These are phyloP conservation scores for Thaumetopoea pityocampa DNA, from an alignment of 1,140 invertebrate species.

Conservation along the genomic window DNA sequence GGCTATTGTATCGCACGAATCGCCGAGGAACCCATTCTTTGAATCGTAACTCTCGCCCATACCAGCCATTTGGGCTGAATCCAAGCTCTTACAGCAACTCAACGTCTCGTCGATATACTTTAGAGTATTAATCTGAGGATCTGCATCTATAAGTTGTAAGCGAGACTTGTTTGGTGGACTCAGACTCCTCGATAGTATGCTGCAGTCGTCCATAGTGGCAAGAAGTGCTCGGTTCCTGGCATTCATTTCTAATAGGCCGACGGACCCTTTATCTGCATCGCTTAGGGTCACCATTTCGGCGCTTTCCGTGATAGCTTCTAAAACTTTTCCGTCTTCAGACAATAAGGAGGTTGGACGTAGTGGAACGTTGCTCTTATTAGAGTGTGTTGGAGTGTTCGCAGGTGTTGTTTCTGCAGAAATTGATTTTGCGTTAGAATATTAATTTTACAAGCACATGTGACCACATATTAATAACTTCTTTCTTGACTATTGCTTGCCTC, in stretches of 20 bases:
- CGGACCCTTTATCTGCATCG: conserved; percentile 53
- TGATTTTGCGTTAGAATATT: no score
- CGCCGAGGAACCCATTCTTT: conserved; percentile 64
- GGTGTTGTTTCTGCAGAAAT: conserved; percentile 67
- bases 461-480: no score
- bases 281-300: conserved; percentile 68
- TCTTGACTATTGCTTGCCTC: no score
- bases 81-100: conserved; percentile 71
- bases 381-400: conserved; percentile 63
- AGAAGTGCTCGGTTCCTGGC: conserved; percentile 62
- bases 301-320: conserved; percentile 65
- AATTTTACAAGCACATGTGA: no score
- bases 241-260: conserved; percentile 54
- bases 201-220: conserved; percentile 73
- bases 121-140: conserved; percentile 78
- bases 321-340: conserved; percentile 64
- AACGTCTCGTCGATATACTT: conserved; percentile 78
- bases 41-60: conserved; percentile 73
- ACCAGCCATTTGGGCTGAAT: conserved; percentile 64
- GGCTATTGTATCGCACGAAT: conserved; percentile 68
- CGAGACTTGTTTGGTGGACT: conserved; percentile 66
- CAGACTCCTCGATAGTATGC: conserved; percentile 66
- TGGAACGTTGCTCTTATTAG: conserved; percentile 40
- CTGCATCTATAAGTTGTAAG: conserved; percentile 76
- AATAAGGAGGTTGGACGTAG: conserved; percentile 59